These are phyloP conservation scores for Myiagra hebetior DNA, from an alignment of 2,113 vertebrate genomes.

Conservation along the genomic window DNA sequence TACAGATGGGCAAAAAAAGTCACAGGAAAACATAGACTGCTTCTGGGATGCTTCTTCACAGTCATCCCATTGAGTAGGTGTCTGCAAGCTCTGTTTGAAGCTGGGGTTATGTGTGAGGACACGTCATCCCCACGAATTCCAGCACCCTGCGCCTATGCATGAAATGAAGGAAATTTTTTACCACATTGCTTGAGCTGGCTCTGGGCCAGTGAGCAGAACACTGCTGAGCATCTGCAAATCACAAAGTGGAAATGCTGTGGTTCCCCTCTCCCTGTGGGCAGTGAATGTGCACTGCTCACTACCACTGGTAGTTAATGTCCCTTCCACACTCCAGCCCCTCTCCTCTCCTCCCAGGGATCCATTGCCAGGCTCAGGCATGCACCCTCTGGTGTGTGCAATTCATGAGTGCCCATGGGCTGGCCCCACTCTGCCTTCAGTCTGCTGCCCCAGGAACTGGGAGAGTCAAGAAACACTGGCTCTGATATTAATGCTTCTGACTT, in stretches of 20 bases:
- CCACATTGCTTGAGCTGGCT: neutral
- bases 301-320: no score
- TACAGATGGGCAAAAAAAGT: neutral
- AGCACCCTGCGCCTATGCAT: accelerated
- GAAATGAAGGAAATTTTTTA: neutral
- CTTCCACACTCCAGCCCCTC: neutral
- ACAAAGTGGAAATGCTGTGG: neutral
- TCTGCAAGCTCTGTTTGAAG: neutral
- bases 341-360: neutral
- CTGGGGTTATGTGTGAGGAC: neutral
- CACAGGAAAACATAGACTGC: neutral
- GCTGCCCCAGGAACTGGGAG: neutral
- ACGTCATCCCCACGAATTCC: accelerated
- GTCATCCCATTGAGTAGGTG: neutral
- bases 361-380: neutral
- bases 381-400: neutral
- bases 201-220: accelerated
- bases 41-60: neutral
- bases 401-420: neutral
- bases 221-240: neutral
- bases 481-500: neutral
- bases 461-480: neutral
- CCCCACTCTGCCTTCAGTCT: neutral
- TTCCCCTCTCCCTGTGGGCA: neutral
- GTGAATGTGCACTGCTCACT: neutral